Conservation (phyloP, 2,888 invertebrate species). For the Ornithoptera alexandrae region DNA sequence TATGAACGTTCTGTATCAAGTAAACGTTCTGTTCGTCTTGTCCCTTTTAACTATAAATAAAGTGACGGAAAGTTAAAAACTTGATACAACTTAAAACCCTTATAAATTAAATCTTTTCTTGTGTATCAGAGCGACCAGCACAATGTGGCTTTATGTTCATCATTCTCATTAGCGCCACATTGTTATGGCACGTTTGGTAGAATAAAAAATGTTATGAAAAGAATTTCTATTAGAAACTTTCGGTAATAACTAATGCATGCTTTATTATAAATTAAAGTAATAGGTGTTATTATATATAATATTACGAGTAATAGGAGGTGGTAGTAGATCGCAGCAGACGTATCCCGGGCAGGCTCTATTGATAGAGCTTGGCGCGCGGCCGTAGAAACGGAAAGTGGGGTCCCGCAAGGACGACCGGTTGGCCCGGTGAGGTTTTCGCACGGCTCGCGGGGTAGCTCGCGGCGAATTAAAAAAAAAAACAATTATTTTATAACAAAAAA, state of each 20-base stretch:
- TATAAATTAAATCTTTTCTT: no score
- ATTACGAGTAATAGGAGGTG: not conserved
- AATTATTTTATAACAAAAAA: not conserved
- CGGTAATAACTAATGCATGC: not conserved
- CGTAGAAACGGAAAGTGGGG: slow-evolving; percentile 70
- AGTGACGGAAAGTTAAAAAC: no score
- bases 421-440: slow-evolving; percentile 35
- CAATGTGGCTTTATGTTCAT: no score
- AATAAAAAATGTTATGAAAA: no score
- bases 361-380: slow-evolving; percentile 46
- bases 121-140: no score
- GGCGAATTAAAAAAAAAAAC: slow-evolving; percentile 16
- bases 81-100: no score
- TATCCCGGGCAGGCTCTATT: slow-evolving; percentile 39
- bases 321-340: slow-evolving; percentile 6
- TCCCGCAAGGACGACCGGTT: slow-evolving; percentile 69
- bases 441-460: slow-evolving; percentile 21
- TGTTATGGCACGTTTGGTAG: no score
- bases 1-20: no score
- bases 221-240: not conserved
- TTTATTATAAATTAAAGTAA: not conserved
- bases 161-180: no score
- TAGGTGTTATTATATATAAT: not conserved
- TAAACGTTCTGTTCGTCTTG: no score
- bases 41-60: not conserved